Percentiles rank a stretch among this genome's conserved stretches.
Evolutionary conservation across 2,888 invertebrate species (phyloP).

Genomic region (Agriopis aurantiaria): DNA sequence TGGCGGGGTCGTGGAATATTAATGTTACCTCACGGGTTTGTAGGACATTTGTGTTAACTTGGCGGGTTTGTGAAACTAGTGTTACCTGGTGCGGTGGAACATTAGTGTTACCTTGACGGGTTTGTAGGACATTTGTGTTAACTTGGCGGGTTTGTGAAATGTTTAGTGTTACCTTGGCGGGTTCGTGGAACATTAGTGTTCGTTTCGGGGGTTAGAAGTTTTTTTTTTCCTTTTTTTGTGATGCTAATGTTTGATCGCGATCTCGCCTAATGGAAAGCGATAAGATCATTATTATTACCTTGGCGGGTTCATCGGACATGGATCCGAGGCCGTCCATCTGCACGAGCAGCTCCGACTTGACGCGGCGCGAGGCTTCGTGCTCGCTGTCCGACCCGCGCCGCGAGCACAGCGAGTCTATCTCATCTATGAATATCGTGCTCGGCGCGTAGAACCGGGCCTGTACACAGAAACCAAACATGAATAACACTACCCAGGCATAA

Average conservation of each 20-base stretch:
- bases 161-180: neutral
- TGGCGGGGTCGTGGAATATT: neutral
- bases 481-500: neutral
- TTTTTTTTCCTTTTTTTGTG: too few species aligned
- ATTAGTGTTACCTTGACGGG: neutral
- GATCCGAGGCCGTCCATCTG: conserved; percentile 99
- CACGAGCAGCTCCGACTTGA: conserved; percentile 98
- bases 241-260: too few species aligned
- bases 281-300: too few species aligned
- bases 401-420: conserved; percentile 99
- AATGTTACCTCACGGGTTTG: neutral
- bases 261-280: too few species aligned
- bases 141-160: neutral
- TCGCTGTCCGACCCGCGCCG: conserved; percentile 98
- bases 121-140: neutral
- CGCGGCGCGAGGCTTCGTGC: conserved; percentile 98
- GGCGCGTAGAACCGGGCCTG: conserved; percentile 99
- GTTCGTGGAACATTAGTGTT: neutral
- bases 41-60: neutral
- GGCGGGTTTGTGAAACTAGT: neutral
- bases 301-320: conserved; percentile 87
- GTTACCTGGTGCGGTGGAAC: too few species aligned
- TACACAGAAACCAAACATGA: conserved; percentile 35
- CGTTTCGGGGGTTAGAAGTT: too few species aligned
- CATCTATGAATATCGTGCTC: conserved; percentile 99